These are phyloP conservation scores for Anticlea derivata DNA, from an alignment of 2,888 invertebrate genomes.

Conservation along the genomic window DNA sequence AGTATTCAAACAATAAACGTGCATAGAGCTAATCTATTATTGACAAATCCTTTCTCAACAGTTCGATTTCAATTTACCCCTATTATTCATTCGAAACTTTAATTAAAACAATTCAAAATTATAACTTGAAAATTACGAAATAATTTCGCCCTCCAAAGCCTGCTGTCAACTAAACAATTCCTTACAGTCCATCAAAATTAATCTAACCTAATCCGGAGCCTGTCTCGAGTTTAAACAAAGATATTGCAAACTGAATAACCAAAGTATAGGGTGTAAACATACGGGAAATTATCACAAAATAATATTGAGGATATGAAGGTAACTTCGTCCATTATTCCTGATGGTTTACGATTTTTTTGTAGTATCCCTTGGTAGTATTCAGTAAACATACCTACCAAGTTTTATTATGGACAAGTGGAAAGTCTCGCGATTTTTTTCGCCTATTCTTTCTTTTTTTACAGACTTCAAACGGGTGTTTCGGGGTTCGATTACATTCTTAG, in stretches of 20 bases:
- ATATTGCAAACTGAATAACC: conserved; percentile 75
- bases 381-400: no score
- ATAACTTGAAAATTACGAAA: conserved; percentile 72
- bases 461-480: no score
- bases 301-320: no score
- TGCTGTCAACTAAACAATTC: conserved; percentile 78
- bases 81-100: conserved; percentile 67
- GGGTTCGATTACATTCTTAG: no score
- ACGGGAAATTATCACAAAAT: conserved; percentile 33
- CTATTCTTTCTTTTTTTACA: no score
- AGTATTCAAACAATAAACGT: background rate
- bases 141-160: conserved; percentile 70
- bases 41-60: conserved; percentile 56
- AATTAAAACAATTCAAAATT: conserved; percentile 75
- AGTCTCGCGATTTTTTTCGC: no score
- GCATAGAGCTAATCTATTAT: conserved; percentile 1
- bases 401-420: no score
- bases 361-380: no score
- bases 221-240: conserved; percentile 79
- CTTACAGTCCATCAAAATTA: conserved; percentile 81
- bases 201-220: conserved; percentile 76
- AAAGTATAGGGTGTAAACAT: conserved; percentile 51
- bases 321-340: no score
- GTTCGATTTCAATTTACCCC: conserved; percentile 48
- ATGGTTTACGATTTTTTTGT: no score